Conservation (phyloP, 1,140 invertebrate genomes). For the Musca domestica region DNA sequence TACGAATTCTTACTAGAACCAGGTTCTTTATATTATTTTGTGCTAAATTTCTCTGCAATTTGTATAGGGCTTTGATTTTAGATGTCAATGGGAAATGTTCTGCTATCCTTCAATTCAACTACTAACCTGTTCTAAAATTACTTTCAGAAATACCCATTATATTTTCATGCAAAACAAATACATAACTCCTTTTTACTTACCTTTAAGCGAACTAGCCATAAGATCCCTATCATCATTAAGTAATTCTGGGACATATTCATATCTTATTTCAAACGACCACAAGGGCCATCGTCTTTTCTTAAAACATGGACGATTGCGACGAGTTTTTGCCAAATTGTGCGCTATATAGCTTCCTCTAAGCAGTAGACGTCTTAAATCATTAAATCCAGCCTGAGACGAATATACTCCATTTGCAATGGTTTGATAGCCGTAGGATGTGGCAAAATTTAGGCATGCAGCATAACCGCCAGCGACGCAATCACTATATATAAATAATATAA, state of each 20-base stretch:
- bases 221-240: too few relatives aligned
- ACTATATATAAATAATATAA: neutral
- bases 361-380: constrained; percentile 38
- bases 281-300: constrained; percentile 67
- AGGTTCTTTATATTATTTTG: too few relatives aligned
- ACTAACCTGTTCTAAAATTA: too few relatives aligned
- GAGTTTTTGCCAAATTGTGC: constrained; percentile 62
- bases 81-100: too few relatives aligned
- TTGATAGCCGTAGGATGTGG: neutral
- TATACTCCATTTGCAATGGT: neutral
- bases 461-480: constrained; percentile 18
- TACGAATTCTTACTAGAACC: too few relatives aligned
- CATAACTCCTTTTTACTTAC: too few relatives aligned
- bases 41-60: too few relatives aligned
- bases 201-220: too few relatives aligned
- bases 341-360: constrained; percentile 55
- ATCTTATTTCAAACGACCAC: constrained; percentile 63
- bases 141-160: too few relatives aligned
- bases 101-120: too few relatives aligned
- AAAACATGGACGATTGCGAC: constrained; percentile 65
- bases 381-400: constrained; percentile 31
- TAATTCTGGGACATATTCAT: constrained; percentile 63
- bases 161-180: too few relatives aligned
- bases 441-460: constrained; percentile 8
- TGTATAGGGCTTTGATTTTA: too few relatives aligned